Percentiles rank a stretch among this genome's conserved stretches.
Conservation (phyloP, 2,113 vertebrate species). For the Muntiacus muntjak region DNA sequence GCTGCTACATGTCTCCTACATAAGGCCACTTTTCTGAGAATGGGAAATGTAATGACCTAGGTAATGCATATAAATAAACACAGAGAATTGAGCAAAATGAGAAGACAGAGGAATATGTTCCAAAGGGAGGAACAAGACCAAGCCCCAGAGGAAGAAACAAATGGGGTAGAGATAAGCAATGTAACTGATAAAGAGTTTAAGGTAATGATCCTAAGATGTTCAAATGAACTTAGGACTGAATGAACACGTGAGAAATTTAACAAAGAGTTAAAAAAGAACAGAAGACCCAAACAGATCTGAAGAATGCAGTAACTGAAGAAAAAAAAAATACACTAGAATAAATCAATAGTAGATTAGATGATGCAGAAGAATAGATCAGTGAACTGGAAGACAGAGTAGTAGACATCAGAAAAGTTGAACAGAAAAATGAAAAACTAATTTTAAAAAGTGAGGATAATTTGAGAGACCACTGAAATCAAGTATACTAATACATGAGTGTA, state of each 20-base stretch:
- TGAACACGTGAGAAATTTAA: background rate
- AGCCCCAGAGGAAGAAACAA: background rate
- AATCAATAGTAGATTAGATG: background rate
- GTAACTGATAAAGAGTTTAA: background rate
- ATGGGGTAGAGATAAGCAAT: background rate
- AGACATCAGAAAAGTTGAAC: background rate
- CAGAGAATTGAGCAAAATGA: background rate
- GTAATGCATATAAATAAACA: background rate
- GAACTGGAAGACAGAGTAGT: background rate
- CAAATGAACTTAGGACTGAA: background rate
- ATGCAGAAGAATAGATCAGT: background rate
- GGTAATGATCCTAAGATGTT: background rate
- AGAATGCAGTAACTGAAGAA: background rate
- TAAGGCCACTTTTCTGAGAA: background rate
- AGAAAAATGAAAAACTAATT: background rate
- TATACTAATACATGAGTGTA: background rate
- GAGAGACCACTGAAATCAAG: background rate
- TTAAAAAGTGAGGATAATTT: background rate
- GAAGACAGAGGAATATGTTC: background rate
- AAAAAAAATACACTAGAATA: background rate
- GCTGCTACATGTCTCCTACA: background rate
- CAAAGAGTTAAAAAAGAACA: background rate
- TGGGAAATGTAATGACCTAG: background rate
- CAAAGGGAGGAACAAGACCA: background rate
- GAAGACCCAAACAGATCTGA: background rate